Conservation (phyloP, 2,113 vertebrate genomes). For the Suncus etruscus region DNA sequence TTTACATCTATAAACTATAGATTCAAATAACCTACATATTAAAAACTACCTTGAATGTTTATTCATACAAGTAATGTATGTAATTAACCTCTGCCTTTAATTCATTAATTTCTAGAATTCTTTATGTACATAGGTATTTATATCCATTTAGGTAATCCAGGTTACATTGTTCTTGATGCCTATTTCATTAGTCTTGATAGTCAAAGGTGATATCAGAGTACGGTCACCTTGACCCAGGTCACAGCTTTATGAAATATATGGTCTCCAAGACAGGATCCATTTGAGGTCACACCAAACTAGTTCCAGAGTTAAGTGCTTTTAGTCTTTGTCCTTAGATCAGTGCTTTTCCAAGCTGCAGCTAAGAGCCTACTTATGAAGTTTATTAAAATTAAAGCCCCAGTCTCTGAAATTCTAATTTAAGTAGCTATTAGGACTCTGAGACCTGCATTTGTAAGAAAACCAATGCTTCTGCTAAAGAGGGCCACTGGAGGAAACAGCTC, state of each 20-base stretch:
- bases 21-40: too few species aligned
- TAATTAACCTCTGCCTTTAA: too few species aligned
- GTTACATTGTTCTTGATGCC: neutral
- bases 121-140: neutral
- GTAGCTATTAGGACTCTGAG: neutral
- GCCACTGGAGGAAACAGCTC: neutral
- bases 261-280: neutral
- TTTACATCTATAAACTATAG: too few species aligned
- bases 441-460: neutral
- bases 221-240: neutral
- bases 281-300: neutral
- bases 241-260: conserved; percentile 21
- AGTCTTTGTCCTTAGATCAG: neutral
- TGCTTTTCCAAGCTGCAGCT: neutral
- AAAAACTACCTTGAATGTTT: too few species aligned
- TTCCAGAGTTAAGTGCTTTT: neutral
- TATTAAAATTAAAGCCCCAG: neutral
- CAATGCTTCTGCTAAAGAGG: neutral
- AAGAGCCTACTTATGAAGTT: neutral
- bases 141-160: neutral
- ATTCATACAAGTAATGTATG: too few species aligned
- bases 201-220: neutral
- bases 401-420: neutral
- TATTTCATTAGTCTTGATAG: neutral
- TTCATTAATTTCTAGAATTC: too few species aligned